phyloP scores from a whole-genome alignment of 2,797 vertebrate species.

The Lophius americanus region DNA sequence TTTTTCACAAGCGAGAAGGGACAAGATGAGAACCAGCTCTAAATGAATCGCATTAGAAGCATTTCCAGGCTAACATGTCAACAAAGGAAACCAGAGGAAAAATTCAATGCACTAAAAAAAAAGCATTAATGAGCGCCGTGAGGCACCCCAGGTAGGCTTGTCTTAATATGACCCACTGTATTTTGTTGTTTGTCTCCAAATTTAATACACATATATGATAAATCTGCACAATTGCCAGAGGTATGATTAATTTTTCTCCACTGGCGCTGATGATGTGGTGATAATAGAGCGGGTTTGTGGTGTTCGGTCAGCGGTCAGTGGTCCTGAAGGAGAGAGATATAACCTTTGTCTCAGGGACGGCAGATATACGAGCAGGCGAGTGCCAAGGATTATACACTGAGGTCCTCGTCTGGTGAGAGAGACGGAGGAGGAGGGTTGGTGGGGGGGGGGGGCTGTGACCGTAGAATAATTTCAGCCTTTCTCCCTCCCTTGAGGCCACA shows the following conservation, averaged over 20 bases:
- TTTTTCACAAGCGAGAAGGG: conserved; percentile 18
- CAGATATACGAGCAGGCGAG: conserved; percentile 77
- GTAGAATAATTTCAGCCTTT: conserved; percentile 85
- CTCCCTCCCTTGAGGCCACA: conserved; percentile 83
- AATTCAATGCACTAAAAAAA: conserved; percentile 1
- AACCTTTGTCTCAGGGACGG: conserved; percentile 82
- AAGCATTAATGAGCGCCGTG: conserved; percentile 16
- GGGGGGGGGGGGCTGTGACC: conserved; percentile 73
- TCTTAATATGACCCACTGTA: conserved; percentile 8
- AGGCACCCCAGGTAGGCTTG: conserved; percentile 6
- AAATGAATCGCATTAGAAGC: conserved; percentile 42
- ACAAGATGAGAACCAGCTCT: conserved; percentile 23
- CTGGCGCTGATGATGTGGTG: conserved; percentile 51
- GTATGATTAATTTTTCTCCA: conserved; percentile 47
- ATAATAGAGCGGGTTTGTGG: conserved; percentile 58
- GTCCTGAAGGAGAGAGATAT: conserved; percentile 73
- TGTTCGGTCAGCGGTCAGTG: conserved; percentile 50
- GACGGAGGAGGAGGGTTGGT: conserved; percentile 46
- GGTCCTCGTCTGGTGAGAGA: conserved; percentile 75
- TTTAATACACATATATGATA: conserved; percentile 32
- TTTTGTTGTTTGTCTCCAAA: conserved; percentile 23
- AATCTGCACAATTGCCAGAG: conserved; percentile 48
- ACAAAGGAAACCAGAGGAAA: conserved; percentile 25
- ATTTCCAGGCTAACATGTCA: conserved; percentile 29
- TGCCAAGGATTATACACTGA: conserved; percentile 79